Evolutionary conservation across 2,113 vertebrate species (phyloP).

Genomic region (Polypterus bichir): DNA sequence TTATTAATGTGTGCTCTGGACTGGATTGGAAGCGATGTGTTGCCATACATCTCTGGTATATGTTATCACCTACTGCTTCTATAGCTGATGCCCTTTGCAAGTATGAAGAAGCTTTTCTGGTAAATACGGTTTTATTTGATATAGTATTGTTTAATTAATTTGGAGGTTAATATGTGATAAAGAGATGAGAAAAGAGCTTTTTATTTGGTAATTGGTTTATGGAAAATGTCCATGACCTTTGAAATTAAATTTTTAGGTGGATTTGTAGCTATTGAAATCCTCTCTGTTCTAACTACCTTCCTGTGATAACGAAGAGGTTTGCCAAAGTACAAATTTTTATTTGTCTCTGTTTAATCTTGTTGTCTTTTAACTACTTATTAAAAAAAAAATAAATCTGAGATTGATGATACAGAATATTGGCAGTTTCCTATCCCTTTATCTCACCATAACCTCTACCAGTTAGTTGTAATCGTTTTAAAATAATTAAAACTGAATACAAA

Average conservation of each 20-base stretch:
- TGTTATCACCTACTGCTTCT: slow-evolving; percentile 80
- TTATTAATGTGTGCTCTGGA: slow-evolving; percentile 69
- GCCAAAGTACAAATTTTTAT: too few species aligned
- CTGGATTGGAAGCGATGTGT: slow-evolving; percentile 88
- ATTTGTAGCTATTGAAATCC: too few species aligned
- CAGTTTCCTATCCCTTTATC: too few species aligned
- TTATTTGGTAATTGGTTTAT: background rate
- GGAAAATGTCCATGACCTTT: background rate
- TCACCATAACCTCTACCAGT: too few species aligned
- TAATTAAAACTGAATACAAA: too few species aligned
- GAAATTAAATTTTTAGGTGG: background rate
- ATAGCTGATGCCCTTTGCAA: slow-evolving; percentile 67
- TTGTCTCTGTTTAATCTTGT: too few species aligned
- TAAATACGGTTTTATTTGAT: slow-evolving; percentile 22
- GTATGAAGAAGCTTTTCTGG: slow-evolving; percentile 83
- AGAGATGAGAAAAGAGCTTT: background rate
- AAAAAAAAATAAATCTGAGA: too few species aligned
- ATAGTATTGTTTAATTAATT: background rate
- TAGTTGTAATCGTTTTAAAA: too few species aligned
- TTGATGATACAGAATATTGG: too few species aligned
- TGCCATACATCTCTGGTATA: slow-evolving; percentile 87
- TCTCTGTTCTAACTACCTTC: too few species aligned
- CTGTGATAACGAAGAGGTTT: too few species aligned
- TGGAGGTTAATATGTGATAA: background rate
- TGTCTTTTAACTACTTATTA: too few species aligned